phyloP scores from a whole-genome alignment of 53 echinoderm and acorn worm species.

The Antedon mediterranea region DNA sequence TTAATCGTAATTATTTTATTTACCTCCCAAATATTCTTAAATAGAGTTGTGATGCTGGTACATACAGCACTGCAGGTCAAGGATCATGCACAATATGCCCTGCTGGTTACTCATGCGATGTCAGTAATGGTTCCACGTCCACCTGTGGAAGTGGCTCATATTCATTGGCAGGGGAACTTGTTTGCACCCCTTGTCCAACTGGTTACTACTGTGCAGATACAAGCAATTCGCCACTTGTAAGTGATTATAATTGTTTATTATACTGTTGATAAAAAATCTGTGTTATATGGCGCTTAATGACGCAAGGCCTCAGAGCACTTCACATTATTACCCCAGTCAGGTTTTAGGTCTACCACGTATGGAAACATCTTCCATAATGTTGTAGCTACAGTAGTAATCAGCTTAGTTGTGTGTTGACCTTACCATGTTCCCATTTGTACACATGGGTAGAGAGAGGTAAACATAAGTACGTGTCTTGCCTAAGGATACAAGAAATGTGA shows the following conservation, averaged over 20 bases:
- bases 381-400: no score
- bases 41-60: slow-evolving; percentile 62
- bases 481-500: no score
- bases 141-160: slow-evolving; percentile 43
- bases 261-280: no score
- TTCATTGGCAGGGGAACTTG: slow-evolving; percentile 63
- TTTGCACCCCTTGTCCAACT: slow-evolving; percentile 47
- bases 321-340: no score
- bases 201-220: slow-evolving; percentile 63
- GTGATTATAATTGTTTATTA: background rate
- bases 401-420: background rate
- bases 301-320: no score
- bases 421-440: no score
- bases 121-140: slow-evolving; percentile 22
- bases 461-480: no score
- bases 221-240: slow-evolving; percentile 65
- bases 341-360: no score
- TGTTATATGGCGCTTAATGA: no score
- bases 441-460: no score
- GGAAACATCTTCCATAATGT: no score
- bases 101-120: slow-evolving; percentile 56
- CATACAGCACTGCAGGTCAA: slow-evolving; percentile 36
- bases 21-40: background rate
- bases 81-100: slow-evolving; percentile 80
- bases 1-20: background rate